A percentile compares a stretch with the other conserved stretches of the same genome.
These are phyloP conservation scores for Noctua janthe DNA, from an alignment of 2,888 invertebrate species.

Conservation along the genomic window DNA sequence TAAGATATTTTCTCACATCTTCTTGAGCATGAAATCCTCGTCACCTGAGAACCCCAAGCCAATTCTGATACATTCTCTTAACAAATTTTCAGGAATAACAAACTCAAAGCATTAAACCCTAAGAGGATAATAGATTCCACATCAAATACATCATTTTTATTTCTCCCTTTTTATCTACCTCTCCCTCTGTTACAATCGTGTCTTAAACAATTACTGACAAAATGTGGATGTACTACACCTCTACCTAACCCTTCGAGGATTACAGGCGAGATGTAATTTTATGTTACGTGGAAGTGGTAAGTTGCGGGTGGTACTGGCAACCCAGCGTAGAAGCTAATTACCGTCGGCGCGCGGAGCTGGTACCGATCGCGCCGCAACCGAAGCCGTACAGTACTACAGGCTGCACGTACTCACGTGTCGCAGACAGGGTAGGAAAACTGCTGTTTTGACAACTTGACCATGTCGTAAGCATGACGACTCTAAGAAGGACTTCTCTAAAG, in stretches of 20 bases:
- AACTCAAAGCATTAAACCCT: background rate
- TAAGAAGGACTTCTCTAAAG: too few relatives aligned
- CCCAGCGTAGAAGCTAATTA: slow-evolving; percentile 61
- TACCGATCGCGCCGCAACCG: slow-evolving; percentile 58
- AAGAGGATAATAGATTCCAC: background rate
- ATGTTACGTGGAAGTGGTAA: background rate
- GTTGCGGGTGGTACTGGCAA: slow-evolving; percentile 31
- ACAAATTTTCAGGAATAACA: background rate
- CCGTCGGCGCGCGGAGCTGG: slow-evolving; percentile 53
- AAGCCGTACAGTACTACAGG: slow-evolving; percentile 31
- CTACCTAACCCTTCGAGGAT: background rate
- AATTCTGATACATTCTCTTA: background rate
- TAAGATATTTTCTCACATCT: background rate
- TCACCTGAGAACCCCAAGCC: background rate
- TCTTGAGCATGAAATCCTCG: background rate
- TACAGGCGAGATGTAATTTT: background rate
- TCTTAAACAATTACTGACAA: background rate
- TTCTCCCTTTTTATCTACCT: background rate
- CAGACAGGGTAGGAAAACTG: slow-evolving; percentile 1
- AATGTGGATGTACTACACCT: too few relatives aligned
- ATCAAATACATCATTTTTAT: background rate
- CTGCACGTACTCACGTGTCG: slow-evolving; percentile 28
- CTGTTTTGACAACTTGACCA: background rate
- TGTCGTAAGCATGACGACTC: background rate
- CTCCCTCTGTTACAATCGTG: background rate